Evolutionary conservation across 2,797 vertebrate species (phyloP).

Genomic region (Bradypodion ventrale): DNA sequence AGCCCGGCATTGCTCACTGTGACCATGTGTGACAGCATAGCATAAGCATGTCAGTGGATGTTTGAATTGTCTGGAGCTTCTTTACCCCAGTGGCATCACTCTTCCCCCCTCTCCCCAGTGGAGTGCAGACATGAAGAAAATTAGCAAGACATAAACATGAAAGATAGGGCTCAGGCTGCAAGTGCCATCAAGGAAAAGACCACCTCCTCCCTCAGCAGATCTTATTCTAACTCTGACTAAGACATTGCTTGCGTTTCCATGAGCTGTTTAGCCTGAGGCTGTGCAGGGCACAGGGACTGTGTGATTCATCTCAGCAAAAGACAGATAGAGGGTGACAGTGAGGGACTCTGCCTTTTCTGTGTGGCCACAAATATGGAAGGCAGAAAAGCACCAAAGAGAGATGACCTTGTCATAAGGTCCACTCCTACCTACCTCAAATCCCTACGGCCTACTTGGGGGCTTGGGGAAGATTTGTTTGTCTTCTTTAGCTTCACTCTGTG

Average conservation of each 20-base stretch:
- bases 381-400: background rate
- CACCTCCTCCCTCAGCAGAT: slow-evolving; percentile 29
- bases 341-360: background rate
- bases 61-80: slow-evolving; percentile 62
- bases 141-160: slow-evolving; percentile 64
- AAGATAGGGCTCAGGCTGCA: slow-evolving; percentile 36
- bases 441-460: background rate
- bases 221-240: slow-evolving; percentile 62
- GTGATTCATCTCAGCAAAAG: slow-evolving; percentile 59
- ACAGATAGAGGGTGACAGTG: slow-evolving; percentile 53
- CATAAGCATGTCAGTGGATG: slow-evolving; percentile 56
- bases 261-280: slow-evolving; percentile 58
- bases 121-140: slow-evolving; percentile 50
- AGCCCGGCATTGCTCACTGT: slow-evolving; percentile 56
- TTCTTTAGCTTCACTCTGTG: background rate
- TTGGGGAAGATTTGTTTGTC: background rate
- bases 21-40: slow-evolving; percentile 67
- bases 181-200: slow-evolving; percentile 49
- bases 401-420: background rate
- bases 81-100: slow-evolving; percentile 40
- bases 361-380: background rate
- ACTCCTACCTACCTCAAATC: background rate
- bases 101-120: slow-evolving; percentile 33
- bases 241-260: slow-evolving; percentile 51
- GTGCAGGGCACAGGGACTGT: slow-evolving; percentile 35